These are phyloP conservation scores for Notodonta dromedarius DNA, from an alignment of 2,888 invertebrate genomes.

Conservation along the genomic window DNA sequence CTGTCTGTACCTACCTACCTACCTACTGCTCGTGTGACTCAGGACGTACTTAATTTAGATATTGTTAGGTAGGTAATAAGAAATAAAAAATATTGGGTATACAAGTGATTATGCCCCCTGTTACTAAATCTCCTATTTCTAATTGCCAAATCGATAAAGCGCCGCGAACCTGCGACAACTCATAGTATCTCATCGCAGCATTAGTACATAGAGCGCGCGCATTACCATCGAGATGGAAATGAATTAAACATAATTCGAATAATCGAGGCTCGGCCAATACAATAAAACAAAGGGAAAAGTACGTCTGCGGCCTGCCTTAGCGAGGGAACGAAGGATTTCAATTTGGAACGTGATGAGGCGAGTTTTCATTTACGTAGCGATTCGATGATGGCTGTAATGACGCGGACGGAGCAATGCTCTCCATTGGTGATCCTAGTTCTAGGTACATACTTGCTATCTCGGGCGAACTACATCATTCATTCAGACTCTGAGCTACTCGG, in stretches of 20 bases:
- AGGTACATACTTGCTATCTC: constrained; percentile 19
- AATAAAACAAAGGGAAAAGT: constrained; percentile 80
- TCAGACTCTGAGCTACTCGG: constrained; percentile 12
- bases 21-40: too few relatives aligned
- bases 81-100: too few relatives aligned
- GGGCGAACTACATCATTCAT: constrained; percentile 24
- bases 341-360: constrained; percentile 84
- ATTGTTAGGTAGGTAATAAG: too few relatives aligned
- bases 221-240: constrained; percentile 78
- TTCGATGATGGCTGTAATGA: constrained; percentile 62
- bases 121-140: not conserved
- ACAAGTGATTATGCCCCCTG: too few relatives aligned
- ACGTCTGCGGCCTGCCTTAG: constrained; percentile 67
- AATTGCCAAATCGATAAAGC: constrained; percentile 22
- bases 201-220: constrained; percentile 54
- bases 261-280: constrained; percentile 77
- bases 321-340: constrained; percentile 80
- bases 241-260: constrained; percentile 83
- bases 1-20: too few relatives aligned
- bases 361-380: constrained; percentile 76
- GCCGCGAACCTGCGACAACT: constrained; percentile 38
- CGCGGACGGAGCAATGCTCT: constrained; percentile 45
- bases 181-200: constrained; percentile 42
- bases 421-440: constrained; percentile 31
- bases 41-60: too few relatives aligned